These are phyloP conservation scores for Stratiomys singularior DNA, from an alignment of 2,888 invertebrate genomes.

Conservation along the genomic window DNA sequence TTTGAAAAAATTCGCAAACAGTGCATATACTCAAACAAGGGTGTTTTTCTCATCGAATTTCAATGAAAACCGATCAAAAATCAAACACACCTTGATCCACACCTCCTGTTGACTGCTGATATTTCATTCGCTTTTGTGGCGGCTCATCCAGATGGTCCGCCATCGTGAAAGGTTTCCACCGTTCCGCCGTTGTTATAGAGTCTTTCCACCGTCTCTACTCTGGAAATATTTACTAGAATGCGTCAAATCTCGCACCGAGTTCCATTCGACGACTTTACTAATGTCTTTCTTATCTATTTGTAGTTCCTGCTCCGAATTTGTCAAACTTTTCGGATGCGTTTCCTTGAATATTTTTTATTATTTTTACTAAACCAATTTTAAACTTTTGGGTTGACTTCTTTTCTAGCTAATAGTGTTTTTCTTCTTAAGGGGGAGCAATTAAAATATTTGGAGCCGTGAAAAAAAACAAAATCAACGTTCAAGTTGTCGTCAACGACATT, in stretches of 20 bases:
- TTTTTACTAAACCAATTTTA: neutral
- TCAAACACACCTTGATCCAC: conserved; percentile 54
- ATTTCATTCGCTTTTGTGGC: conserved; percentile 94
- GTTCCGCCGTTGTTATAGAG: too few species aligned
- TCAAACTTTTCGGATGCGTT: neutral
- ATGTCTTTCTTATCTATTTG: neutral
- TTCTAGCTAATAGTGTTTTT: neutral
- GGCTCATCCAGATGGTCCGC: conserved; percentile 96
- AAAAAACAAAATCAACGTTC: conserved; percentile 11
- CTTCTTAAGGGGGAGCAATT: neutral
- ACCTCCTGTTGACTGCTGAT: conserved; percentile 47
- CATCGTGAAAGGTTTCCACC: conserved; percentile 70
- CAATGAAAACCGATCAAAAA: neutral
- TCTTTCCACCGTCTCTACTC: neutral
- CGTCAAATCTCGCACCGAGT: neutral
- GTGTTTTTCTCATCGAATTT: too few species aligned
- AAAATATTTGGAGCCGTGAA: neutral
- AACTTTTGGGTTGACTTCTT: neutral
- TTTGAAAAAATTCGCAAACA: too few species aligned
- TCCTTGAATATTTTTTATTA: neutral
- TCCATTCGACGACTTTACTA: neutral
- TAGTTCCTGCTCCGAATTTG: neutral
- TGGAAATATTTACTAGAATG: neutral
- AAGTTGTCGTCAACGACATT: conserved; percentile 18
- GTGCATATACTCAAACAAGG: too few species aligned